phyloP scores from a whole-genome alignment of 2,113 vertebrate genomes.

The Cynocephalus volans region DNA sequence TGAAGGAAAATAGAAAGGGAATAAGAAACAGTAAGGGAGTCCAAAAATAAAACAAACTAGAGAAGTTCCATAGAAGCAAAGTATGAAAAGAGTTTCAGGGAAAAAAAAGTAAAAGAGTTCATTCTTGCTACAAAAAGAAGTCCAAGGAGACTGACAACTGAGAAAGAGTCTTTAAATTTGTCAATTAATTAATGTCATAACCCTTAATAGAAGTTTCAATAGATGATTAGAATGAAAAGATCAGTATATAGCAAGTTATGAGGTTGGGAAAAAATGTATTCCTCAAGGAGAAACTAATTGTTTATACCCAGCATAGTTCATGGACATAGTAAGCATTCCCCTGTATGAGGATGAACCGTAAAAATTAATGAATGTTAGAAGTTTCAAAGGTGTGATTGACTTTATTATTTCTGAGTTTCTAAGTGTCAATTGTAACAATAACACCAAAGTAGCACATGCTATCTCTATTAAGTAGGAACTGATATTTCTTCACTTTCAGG shows the following conservation, averaged over 20 bases:
- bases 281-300: background rate
- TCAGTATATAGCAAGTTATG: background rate
- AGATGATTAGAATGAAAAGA: conserved; percentile 27
- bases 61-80: background rate
- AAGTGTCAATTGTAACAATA: background rate
- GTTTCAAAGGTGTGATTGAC: background rate
- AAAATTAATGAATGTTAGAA: background rate
- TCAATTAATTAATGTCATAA: background rate
- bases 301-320: background rate
- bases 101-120: background rate
- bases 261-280: background rate
- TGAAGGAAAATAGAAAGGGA: background rate
- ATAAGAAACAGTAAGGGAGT: background rate
- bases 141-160: background rate
- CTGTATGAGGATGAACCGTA: background rate
- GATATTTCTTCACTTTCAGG: background rate
- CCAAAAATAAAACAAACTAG: background rate
- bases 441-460: background rate
- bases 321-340: background rate
- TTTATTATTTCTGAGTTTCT: background rate
- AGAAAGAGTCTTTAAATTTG: background rate
- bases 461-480: background rate
- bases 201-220: background rate
- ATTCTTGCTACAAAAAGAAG: background rate
- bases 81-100: background rate